These are phyloP conservation scores for Neolamprologus toae DNA, from an alignment of 2,113 vertebrate species.

Conservation along the genomic window DNA sequence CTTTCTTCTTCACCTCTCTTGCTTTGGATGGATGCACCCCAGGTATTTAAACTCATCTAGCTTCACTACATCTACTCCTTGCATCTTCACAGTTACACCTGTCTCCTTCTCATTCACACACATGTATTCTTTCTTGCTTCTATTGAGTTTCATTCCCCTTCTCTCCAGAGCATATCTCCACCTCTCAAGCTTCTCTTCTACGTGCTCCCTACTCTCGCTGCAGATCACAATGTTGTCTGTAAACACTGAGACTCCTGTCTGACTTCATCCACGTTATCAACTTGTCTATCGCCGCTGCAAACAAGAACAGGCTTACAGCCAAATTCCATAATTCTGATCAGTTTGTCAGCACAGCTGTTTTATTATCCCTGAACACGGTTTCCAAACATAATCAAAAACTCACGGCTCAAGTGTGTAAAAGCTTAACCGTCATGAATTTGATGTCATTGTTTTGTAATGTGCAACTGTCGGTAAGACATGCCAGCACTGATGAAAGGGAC, in stretches of 20 bases:
- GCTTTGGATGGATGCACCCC: not conserved
- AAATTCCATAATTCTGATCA: not conserved
- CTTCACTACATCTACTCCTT: not conserved
- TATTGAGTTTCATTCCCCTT: not conserved
- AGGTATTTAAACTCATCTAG: not conserved
- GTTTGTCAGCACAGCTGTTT: not conserved
- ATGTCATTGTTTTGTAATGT: not conserved
- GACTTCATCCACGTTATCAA: not conserved
- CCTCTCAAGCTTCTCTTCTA: not conserved
- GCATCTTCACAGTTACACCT: not conserved
- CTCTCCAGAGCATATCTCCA: not conserved
- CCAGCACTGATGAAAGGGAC: not conserved
- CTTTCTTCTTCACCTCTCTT: not conserved
- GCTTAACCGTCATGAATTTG: not conserved
- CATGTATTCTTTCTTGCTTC: not conserved
- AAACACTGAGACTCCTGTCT: not conserved
- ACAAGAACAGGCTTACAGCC: not conserved
- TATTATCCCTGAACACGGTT: not conserved
- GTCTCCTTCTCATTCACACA: not conserved
- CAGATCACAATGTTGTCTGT: not conserved
- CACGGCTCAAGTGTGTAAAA: not conserved
- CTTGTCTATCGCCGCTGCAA: not conserved
- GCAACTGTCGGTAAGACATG: not conserved
- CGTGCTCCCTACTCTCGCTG: not conserved
- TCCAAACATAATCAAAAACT: not conserved